These are phyloP conservation scores for Tangara arthus DNA, from an alignment of 2,797 vertebrate species.

Conservation along the genomic window DNA sequence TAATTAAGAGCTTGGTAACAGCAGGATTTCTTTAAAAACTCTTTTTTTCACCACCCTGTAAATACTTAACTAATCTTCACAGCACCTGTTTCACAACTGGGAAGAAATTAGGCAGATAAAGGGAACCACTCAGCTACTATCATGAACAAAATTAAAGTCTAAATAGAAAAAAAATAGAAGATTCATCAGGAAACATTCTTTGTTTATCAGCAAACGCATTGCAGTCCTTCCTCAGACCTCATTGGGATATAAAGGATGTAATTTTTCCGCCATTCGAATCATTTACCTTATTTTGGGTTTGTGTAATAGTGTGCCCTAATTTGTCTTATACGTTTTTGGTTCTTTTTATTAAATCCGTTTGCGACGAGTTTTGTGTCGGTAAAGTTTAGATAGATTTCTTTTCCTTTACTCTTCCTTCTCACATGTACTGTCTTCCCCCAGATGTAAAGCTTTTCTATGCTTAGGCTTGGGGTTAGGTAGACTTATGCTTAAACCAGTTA, in stretches of 20 bases:
- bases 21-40: neutral
- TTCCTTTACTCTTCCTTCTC: neutral
- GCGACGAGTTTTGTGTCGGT: neutral
- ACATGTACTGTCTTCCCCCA: neutral
- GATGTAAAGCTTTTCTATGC: neutral
- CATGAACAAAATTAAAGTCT: neutral
- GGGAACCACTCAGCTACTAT: neutral
- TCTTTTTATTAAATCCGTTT: neutral
- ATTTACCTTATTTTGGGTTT: neutral
- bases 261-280: rapidly evolving
- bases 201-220: neutral
- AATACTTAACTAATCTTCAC: neutral
- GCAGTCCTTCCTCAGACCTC: neutral
- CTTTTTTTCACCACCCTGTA: neutral
- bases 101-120: neutral
- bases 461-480: neutral
- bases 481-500: neutral
- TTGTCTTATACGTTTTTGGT: rapidly evolving
- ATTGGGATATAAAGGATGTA: neutral
- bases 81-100: neutral
- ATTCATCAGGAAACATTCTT: neutral
- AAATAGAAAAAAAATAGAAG: neutral
- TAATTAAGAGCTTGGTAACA: neutral
- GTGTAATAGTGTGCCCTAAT: neutral
- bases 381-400: neutral